A percentile compares a stretch with the other conserved stretches of the same genome.
phyloP scores from a whole-genome alignment of 2,888 invertebrate genomes.

The Eueremaeus valkanovi region DNA sequence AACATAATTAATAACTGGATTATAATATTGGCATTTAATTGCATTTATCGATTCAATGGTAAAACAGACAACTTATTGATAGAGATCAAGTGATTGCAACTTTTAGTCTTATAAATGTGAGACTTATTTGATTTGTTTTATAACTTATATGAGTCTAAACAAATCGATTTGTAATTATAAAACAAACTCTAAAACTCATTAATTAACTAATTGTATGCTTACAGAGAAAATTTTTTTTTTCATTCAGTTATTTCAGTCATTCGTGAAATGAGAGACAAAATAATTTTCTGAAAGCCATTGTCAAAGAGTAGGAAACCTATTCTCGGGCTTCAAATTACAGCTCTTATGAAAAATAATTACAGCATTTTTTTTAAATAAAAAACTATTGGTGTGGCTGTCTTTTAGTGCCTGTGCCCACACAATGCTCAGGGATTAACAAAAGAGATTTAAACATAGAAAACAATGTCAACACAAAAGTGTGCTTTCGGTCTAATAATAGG shows the following conservation, averaged over 20 bases:
- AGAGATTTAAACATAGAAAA: conserved; percentile 1
- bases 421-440: conserved; percentile 29
- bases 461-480: conserved; percentile 6
- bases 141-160: background rate
- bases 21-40: background rate
- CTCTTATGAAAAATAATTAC: background rate
- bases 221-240: background rate
- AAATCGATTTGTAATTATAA: background rate
- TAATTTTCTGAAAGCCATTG: conserved; percentile 9
- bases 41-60: no score
- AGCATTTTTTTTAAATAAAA: no score
- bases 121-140: background rate
- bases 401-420: conserved; percentile 7
- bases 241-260: background rate
- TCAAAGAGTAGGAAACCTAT: background rate
- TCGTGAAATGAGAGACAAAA: background rate
- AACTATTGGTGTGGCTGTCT: conserved; percentile 14
- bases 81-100: no score
- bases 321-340: background rate
- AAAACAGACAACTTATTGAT: no score
- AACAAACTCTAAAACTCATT: background rate
- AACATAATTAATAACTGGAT: background rate
- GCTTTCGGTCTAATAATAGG: background rate
- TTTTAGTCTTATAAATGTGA: no score
- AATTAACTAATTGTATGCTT: background rate